Base-by-base conservation (phyloP, 2,888 invertebrate species). In the Neocrepidodera transversa region DNA sequence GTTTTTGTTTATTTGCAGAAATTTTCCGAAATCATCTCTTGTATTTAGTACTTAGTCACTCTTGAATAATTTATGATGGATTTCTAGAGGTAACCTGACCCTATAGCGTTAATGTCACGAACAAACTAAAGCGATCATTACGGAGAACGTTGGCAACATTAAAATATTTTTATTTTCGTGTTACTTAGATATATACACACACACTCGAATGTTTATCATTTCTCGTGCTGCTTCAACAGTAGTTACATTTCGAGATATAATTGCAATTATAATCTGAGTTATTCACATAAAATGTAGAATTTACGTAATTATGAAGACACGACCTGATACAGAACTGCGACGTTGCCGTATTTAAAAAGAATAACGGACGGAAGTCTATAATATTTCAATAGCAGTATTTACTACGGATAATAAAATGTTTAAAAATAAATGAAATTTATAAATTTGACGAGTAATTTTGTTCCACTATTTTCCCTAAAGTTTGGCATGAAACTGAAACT, bases 291-390 rank as follows among this genome's bases (percentile, higher is more conserved):
- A 57, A 26, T 57, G 36, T 26, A 10, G 18, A 42, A 55, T 62
- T 62, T 62, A 62, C 55, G 48, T 62, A 62, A 62, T 51, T 54
- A 50, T 42, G 10, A 30, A 51, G 56, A 23, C 23, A 47, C 35
- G 52, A 26, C 26, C 38, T 20, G 38, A 8, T 16, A 26, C n/a
- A 18, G 35, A 23, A 32, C n/a, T n/a, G n/a, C n/a, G n/a, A n/a
- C n/a, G n/a, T n/a, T n/a, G n/a, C n/a, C n/a, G n/a, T n/a, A n/a
- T n/a, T n/a, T n/a, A n/a, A n/a, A n/a, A n/a, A n/a, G n/a, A n/a
- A n/a, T n/a, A n/a, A n/a, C n/a, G n/a, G n/a, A n/a, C n/a, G n/a
- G n/a, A n/a, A n/a, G n/a, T n/a, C n/a, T n/a, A n/a, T n/a, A n/a
- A n/a, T n/a, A n/a, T n/a, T n/a, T n/a, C n/a, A n/a, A n/a, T n/a